phyloP scores from a whole-genome alignment of 2,888 invertebrate species.

The Halictus quadricinctus region DNA sequence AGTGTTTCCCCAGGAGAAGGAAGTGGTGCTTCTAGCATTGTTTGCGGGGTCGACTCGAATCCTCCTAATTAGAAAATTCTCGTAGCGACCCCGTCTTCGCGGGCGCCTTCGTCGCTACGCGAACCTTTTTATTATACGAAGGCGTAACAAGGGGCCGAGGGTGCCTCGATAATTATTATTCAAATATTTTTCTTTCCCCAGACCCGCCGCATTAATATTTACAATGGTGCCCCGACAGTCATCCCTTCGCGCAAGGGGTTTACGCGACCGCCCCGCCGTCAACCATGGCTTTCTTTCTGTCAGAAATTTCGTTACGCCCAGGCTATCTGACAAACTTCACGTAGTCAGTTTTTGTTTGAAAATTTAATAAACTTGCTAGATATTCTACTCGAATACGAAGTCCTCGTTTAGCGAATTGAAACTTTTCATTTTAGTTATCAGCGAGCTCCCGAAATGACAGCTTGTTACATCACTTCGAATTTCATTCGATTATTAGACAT shows the following conservation, averaged over 20 bases:
- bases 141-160: slow-evolving; percentile 66
- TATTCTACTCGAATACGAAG: no score
- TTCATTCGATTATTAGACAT: no score
- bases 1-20: slow-evolving; percentile 61
- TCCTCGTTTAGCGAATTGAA: no score
- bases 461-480: no score
- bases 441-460: no score
- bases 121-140: slow-evolving; percentile 68
- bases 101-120: slow-evolving; percentile 49
- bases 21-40: slow-evolving; percentile 72
- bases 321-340: neutral
- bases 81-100: slow-evolving; percentile 68
- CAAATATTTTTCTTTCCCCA: slow-evolving; percentile 78
- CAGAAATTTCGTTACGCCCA: neutral
- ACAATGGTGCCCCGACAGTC: slow-evolving; percentile 69
- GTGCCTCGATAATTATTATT: slow-evolving; percentile 77
- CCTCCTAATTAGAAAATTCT: slow-evolving; percentile 81
- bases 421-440: no score
- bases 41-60: slow-evolving; percentile 73
- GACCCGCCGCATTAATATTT: slow-evolving; percentile 78
- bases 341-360: no score
- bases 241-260: slow-evolving; percentile 59
- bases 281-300: slow-evolving; percentile 16
- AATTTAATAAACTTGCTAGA: no score
- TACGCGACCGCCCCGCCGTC: slow-evolving; percentile 8